Base-by-base conservation (phyloP, 2,888 invertebrate species). In the Chesias legatella region DNA sequence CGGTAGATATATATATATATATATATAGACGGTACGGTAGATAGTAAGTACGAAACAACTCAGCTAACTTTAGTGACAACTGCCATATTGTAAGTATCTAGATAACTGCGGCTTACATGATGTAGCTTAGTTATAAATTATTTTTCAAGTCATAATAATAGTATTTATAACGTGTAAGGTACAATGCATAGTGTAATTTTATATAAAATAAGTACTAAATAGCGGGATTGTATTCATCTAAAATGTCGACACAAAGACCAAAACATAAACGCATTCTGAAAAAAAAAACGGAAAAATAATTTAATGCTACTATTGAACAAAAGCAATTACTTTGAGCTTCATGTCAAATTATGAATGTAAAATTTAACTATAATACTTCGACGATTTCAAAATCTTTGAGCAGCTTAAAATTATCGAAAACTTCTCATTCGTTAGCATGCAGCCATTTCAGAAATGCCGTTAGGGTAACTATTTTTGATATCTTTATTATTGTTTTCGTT, bases 11-110 rank as follows among this genome's bases (percentile, higher is more conserved):
- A 38, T 63, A 50, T 51, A n/a, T n/a, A n/a, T n/a, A n/a, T n/a
- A n/a, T n/a, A n/a, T n/a, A n/a, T n/a, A n/a, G n/a, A 17, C 13
- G 13, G 5, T 2, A 17, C 2, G 13, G 13, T 17, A 17, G 13
- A 17, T 17, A 17, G 59, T 52, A 39, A 59, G 63, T 72, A 66
- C 60, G 56, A 67, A 35, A 73, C 82, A 84, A 84, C 81, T 77
- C 82, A 81, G 86, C 86, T 88, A 88, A 83, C 84, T 73, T 40
- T 81, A 78, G 79, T 78, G 80, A 84, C 79, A 82, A 88, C 88
- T 86, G 88, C 88, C 88, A 88, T 88, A 88, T 77, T 79, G 77
- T 88, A 85, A 86, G 83, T 63, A 80, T 71, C 64, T 83, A 83
- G 76, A 60, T 77, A 74, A 73, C 66, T 66, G 68, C 70, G 73